Evolutionary conservation across 2,888 invertebrate genomes (phyloP).

Genomic region (Drosophila sordidula): DNA sequence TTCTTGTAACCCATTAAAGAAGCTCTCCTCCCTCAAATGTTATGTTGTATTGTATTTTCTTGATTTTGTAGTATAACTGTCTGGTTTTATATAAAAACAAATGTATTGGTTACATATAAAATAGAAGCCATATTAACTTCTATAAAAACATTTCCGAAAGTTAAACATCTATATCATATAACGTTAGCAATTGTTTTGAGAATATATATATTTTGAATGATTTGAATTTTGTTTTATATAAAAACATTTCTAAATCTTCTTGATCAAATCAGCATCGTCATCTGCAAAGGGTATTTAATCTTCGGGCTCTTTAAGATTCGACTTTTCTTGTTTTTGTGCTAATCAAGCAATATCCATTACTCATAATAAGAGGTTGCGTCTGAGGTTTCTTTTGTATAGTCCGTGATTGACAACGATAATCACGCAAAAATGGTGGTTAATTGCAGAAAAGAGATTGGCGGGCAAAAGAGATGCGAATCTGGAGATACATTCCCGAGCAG

Average conservation of each 20-base stretch:
- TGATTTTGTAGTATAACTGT: too few relatives aligned
- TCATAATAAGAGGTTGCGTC: slow-evolving; percentile 43
- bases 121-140: too few relatives aligned
- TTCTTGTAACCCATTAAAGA: not conserved
- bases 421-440: slow-evolving; percentile 40
- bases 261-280: too few relatives aligned
- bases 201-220: too few relatives aligned
- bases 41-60: too few relatives aligned
- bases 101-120: too few relatives aligned
- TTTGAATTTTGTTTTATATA: too few relatives aligned
- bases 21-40: not conserved
- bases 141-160: too few relatives aligned
- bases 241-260: too few relatives aligned
- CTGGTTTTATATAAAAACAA: too few relatives aligned
- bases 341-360: slow-evolving; percentile 56
- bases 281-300: slow-evolving; percentile 3
- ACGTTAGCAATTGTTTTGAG: too few relatives aligned
- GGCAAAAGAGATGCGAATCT: slow-evolving; percentile 9
- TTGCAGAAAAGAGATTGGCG: slow-evolving; percentile 27
- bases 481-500: slow-evolving; percentile 1
- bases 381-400: slow-evolving; percentile 8
- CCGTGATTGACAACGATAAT: slow-evolving; percentile 56
- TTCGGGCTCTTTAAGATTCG: not conserved
- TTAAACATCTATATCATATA: too few relatives aligned
- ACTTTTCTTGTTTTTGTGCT: slow-evolving; percentile 3